Percentiles rank a stretch among this genome's conserved stretches.
phyloP scores from a whole-genome alignment of 2,113 vertebrate species.

The Thymallus thymallus region DNA sequence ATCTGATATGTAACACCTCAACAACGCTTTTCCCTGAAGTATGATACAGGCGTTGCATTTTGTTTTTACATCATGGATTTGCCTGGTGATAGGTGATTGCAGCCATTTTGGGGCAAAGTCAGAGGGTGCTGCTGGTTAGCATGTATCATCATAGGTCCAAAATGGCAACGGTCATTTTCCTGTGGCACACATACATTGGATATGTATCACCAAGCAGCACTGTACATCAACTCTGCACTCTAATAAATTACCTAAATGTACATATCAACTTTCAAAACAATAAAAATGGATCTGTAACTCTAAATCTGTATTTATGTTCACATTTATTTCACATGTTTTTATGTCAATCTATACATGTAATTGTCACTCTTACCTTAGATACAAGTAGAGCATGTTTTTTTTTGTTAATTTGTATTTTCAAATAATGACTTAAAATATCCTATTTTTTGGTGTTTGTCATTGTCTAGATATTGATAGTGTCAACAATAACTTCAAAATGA shows the following conservation, averaged over 20 bases:
- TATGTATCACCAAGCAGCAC: slow-evolving; percentile 31
- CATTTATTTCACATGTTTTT: slow-evolving; percentile 30
- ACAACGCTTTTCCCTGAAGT: slow-evolving; percentile 8
- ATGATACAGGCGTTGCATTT: not conserved
- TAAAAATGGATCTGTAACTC: slow-evolving; percentile 54
- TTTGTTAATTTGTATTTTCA: slow-evolving; percentile 34
- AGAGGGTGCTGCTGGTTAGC: slow-evolving; percentile 9
- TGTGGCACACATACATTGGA: slow-evolving; percentile 7
- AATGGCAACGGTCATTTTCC: slow-evolving; percentile 18
- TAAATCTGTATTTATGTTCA: slow-evolving; percentile 28
- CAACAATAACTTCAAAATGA: slow-evolving; percentile 20
- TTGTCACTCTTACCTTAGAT: slow-evolving; percentile 34
- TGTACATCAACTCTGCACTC: slow-evolving; percentile 53
- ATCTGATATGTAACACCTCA: not conserved
- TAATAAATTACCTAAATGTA: slow-evolving; percentile 58
- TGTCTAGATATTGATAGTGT: slow-evolving; percentile 17
- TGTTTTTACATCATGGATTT: not conserved
- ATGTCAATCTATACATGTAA: slow-evolving; percentile 47
- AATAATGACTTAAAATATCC: slow-evolving; percentile 29
- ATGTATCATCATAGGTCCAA: slow-evolving; percentile 24
- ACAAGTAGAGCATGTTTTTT: slow-evolving; percentile 35
- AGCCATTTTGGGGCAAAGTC: slow-evolving; percentile 36
- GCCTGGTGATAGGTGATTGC: slow-evolving; percentile 9
- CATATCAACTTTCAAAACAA: slow-evolving; percentile 38
- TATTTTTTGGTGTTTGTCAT: slow-evolving; percentile 40